Percentiles rank a stretch among this genome's conserved stretches.
Evolutionary conservation across 2,113 vertebrate genomes (phyloP).

Genomic region (Cephalopterus ornatus): DNA sequence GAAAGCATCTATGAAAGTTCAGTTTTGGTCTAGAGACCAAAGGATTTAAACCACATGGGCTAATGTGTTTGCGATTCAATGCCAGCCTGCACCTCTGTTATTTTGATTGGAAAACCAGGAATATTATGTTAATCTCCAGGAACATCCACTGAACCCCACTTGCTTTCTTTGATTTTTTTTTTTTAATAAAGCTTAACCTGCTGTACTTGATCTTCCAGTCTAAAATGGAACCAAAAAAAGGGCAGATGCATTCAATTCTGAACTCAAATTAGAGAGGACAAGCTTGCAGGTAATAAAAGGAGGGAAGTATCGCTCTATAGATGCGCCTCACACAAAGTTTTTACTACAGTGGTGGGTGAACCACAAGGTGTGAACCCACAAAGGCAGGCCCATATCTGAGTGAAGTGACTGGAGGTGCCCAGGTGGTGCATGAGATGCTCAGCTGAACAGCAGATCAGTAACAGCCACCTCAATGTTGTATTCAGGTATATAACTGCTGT

Average conservation of each 20-base stretch:
- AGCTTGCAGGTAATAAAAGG: background rate
- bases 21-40: background rate
- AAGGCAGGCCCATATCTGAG: background rate
- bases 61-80: background rate
- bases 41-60: background rate
- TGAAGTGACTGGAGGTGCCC: background rate
- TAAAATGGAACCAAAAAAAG: background rate
- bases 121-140: background rate
- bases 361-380: background rate
- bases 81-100: background rate
- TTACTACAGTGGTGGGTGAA: background rate
- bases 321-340: background rate
- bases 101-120: background rate
- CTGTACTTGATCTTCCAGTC: background rate
- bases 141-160: background rate
- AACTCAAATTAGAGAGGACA: background rate
- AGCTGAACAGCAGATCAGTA: background rate
- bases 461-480: rapidly evolving
- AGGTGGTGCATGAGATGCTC: background rate
- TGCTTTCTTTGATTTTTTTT: background rate
- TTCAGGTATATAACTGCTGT: background rate
- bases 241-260: background rate
- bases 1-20: background rate
- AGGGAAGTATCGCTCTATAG: background rate
- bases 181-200: background rate